A percentile compares a stretch with the other conserved stretches of the same genome.
phyloP scores from a whole-genome alignment of 2,888 invertebrate species.

The Sylvicola fuscatus region DNA sequence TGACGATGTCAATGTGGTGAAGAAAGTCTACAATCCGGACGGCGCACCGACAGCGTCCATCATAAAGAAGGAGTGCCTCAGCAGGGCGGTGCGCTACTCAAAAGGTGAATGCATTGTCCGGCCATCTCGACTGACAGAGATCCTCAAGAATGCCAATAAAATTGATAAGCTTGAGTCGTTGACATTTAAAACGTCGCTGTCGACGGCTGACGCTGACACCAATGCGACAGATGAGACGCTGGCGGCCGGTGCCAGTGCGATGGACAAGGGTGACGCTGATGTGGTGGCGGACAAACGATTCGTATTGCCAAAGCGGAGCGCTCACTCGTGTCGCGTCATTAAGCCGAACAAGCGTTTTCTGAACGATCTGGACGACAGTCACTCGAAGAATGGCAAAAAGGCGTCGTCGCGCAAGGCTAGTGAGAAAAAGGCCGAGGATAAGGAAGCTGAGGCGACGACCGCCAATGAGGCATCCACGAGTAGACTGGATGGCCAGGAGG shows the following conservation, averaged over 20 bases:
- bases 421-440: background rate
- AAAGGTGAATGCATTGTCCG: constrained; percentile 37
- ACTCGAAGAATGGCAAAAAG: background rate
- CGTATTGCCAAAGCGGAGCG: constrained; percentile 60
- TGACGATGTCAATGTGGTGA: constrained; percentile 35
- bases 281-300: constrained; percentile 25
- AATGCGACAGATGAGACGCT: background rate
- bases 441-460: no score
- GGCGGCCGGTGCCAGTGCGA: no score
- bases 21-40: constrained; percentile 35
- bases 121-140: constrained; percentile 39
- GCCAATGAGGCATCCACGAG: no score
- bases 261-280: no score
- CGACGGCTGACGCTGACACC: constrained; percentile 4
- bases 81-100: constrained; percentile 33
- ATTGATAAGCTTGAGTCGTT: constrained; percentile 25
- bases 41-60: constrained; percentile 38
- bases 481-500: no score
- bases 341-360: constrained; percentile 74
- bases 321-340: constrained; percentile 67
- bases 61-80: constrained; percentile 38
- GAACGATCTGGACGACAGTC: constrained; percentile 30
- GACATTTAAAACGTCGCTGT: constrained; percentile 18
- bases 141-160: constrained; percentile 30
- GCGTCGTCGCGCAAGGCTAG: background rate